These are phyloP conservation scores for Porites rus DNA, from an alignment of 92 coral and sea anemone species.

Conservation along the genomic window DNA sequence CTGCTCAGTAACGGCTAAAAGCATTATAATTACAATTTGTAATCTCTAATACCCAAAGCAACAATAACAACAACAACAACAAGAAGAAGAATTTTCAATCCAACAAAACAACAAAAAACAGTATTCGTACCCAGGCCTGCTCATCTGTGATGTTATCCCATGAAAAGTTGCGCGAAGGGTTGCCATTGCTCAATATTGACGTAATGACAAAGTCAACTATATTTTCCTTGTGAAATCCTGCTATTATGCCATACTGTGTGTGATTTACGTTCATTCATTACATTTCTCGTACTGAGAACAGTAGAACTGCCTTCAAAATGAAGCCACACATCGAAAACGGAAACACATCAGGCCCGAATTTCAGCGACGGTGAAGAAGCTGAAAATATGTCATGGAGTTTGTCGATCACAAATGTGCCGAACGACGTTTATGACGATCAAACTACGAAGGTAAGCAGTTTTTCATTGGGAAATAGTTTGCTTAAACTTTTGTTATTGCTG, in stretches of 20 bases:
- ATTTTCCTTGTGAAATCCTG: background rate
- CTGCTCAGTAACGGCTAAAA: too few relatives aligned
- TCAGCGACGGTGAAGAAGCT: slow-evolving; percentile 7
- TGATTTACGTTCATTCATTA: background rate
- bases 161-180: too few relatives aligned
- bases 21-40: too few relatives aligned
- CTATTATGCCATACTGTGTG: slow-evolving; percentile 10
- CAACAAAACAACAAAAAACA: too few relatives aligned
- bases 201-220: too few relatives aligned
- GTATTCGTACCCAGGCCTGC: too few relatives aligned
- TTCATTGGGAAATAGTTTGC: background rate
- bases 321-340: slow-evolving; percentile 26
- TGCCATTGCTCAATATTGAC: too few relatives aligned
- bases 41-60: too few relatives aligned
- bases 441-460: slow-evolving; percentile 71
- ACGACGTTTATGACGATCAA: slow-evolving; percentile 76
- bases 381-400: slow-evolving; percentile 68
- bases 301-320: slow-evolving; percentile 24
- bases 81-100: too few relatives aligned
- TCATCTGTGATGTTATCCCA: too few relatives aligned
- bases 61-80: too few relatives aligned
- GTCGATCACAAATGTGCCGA: slow-evolving; percentile 91
- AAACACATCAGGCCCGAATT: background rate
- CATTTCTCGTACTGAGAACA: slow-evolving; percentile 5
- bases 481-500: background rate